Base-by-base conservation (phyloP, 1,140 invertebrate species). In the Formica exsecta region DNA sequence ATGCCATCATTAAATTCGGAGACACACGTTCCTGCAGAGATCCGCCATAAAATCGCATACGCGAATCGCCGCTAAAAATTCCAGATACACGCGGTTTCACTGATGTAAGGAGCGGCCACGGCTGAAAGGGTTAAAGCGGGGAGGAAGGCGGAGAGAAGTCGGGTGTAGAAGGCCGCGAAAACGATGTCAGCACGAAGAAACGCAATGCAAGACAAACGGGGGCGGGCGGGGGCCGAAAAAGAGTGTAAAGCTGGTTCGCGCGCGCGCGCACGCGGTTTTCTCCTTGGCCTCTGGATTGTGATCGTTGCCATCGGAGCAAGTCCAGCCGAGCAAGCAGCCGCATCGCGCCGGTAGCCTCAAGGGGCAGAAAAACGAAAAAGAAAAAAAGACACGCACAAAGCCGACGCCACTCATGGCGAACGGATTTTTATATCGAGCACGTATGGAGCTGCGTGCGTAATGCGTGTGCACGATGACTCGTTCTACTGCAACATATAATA, bases 211-310 rank as follows among this genome's bases (percentile, higher is more conserved):
- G 77, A 79, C 85, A 87, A 89, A 85, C 87, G 75, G 68, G 62
- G 86, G 85, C 79, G 74, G 85, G 70, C 75, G 79, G 80, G 84
- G 65, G n/a, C 70, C 62, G 76, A 74, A 87, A 91, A 87, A 91
- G 87, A 91, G 89, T 91, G 85, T 89, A 86, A 91, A 85, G 87
- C 85, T 79, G 90, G 75, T 83, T 89, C 89, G 48, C 13, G 48
- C 48, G 22, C 22, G 48, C 48, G 1, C 44, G 41, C 38, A 7
- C 44, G 5, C 48, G 76, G 87, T 91, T 91, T 91, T 91, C 90
- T 91, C 90, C 89, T 87, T 83, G 86, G 81, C 38, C 86, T 79
- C 87, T 85, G 76, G 84, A 90, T 88, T 75, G 79, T 84, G 86
- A 91, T 90, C 90, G 71, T 88, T 85, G 86, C 85, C 89, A 87